phyloP scores from a whole-genome alignment of 2,113 vertebrate genomes.

The Tragelaphus buxtoni region DNA sequence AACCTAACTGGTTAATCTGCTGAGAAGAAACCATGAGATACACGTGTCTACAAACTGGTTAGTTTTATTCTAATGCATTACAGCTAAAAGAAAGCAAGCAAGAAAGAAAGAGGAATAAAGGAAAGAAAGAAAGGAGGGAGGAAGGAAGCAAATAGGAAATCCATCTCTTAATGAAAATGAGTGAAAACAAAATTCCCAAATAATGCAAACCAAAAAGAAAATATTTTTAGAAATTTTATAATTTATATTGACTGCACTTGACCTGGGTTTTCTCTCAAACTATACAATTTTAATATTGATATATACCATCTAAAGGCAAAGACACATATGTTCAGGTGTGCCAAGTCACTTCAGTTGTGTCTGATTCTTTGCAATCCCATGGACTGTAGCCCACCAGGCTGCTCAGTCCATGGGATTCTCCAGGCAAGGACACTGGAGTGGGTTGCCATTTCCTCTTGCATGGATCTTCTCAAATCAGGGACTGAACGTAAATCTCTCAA shows the following conservation, averaged over 20 bases:
- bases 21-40: neutral
- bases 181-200: neutral
- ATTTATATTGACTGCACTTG: neutral
- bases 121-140: neutral
- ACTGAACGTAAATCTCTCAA: neutral
- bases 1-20: neutral
- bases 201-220: neutral
- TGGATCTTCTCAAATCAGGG: neutral
- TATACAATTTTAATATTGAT: neutral
- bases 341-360: neutral
- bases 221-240: neutral
- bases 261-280: neutral
- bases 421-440: neutral
- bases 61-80: neutral
- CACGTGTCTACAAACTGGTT: neutral
- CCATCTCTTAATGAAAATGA: neutral
- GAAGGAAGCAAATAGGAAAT: neutral
- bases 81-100: neutral
- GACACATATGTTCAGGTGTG: neutral
- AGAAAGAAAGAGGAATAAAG: too few relatives aligned
- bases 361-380: neutral
- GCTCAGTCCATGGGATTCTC: neutral
- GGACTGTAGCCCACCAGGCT: neutral
- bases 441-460: neutral
- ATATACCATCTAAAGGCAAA: neutral